phyloP scores from a whole-genome alignment of 2,797 vertebrate genomes.

The Champsocephalus esox region DNA sequence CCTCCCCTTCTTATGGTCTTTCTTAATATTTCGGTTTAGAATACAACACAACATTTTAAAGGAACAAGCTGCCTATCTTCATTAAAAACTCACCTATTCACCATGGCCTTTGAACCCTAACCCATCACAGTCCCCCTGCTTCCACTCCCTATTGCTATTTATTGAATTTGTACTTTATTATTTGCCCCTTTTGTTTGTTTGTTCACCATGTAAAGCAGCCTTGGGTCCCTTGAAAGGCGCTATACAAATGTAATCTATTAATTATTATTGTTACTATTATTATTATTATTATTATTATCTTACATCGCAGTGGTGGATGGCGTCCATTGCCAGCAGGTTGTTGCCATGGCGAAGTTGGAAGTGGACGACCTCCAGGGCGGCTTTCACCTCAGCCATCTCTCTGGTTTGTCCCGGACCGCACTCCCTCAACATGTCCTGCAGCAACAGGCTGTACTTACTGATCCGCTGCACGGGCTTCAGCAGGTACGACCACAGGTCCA shows the following conservation, averaged over 20 bases:
- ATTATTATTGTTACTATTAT: too few relatives aligned
- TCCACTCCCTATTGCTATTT: too few relatives aligned
- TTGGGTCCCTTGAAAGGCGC: too few relatives aligned
- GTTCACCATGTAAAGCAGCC: too few relatives aligned
- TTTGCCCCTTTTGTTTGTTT: too few relatives aligned
- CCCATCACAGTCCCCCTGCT: too few relatives aligned
- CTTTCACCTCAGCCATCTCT: constrained; percentile 82
- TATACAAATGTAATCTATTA: too few relatives aligned
- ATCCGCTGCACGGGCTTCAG: constrained; percentile 89
- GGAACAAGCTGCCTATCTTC: constrained; percentile 29
- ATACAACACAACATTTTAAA: not conserved
- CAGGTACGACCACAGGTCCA: constrained; percentile 88
- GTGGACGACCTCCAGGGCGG: constrained; percentile 84
- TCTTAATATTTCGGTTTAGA: not conserved
- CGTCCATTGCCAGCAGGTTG: constrained; percentile 89
- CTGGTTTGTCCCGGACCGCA: constrained; percentile 64
- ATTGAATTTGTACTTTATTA: too few relatives aligned
- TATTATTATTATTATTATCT: constrained; percentile 23
- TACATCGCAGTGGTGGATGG: constrained; percentile 88
- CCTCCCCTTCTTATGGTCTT: not conserved
- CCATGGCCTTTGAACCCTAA: too few relatives aligned
- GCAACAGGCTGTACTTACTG: constrained; percentile 89
- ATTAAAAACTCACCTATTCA: too few relatives aligned
- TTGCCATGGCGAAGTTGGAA: constrained; percentile 89
- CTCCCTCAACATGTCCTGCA: constrained; percentile 86